A percentile compares a stretch with the other conserved stretches of the same genome.
These are phyloP conservation scores for Cariama cristata DNA, from an alignment of 2,113 vertebrate species.

Conservation along the genomic window DNA sequence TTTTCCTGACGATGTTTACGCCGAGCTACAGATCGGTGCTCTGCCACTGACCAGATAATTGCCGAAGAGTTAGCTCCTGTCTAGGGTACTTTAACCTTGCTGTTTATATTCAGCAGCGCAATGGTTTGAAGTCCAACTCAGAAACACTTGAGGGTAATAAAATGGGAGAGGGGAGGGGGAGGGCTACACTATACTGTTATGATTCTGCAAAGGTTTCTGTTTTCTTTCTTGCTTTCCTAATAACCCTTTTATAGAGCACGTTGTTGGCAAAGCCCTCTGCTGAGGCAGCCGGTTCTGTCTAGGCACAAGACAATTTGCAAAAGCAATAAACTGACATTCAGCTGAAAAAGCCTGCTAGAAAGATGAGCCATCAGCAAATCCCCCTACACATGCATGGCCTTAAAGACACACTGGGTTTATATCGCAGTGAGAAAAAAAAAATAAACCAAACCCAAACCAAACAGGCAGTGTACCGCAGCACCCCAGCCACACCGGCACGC, in stretches of 20 bases:
- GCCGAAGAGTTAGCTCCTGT: constrained; percentile 18
- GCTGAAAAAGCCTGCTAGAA: constrained; percentile 64
- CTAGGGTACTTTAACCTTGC: constrained; percentile 46
- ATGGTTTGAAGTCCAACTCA: background rate
- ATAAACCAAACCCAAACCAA: background rate
- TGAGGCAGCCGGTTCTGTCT: constrained; percentile 71
- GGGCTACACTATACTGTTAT: constrained; percentile 10
- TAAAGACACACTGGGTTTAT: constrained; percentile 54
- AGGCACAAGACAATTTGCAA: constrained; percentile 74
- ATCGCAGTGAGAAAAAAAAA: background rate
- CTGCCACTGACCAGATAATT: constrained; percentile 43
- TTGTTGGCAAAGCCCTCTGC: constrained; percentile 70
- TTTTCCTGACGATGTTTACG: constrained; percentile 40
- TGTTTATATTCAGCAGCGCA: background rate
- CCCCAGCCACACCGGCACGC: background rate
- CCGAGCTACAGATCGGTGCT: constrained; percentile 9
- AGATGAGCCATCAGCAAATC: constrained; percentile 73
- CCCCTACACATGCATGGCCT: constrained; percentile 56
- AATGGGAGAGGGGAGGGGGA: background rate
- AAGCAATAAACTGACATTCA: constrained; percentile 74
- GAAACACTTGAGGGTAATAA: constrained; percentile 56
- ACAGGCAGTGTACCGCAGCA: background rate
- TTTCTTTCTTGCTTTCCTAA: constrained; percentile 75
- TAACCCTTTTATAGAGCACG: constrained; percentile 66
- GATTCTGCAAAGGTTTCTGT: constrained; percentile 72